Evolutionary conservation across 2,888 invertebrate genomes (phyloP).

Genomic region (Griposia aprilina): DNA sequence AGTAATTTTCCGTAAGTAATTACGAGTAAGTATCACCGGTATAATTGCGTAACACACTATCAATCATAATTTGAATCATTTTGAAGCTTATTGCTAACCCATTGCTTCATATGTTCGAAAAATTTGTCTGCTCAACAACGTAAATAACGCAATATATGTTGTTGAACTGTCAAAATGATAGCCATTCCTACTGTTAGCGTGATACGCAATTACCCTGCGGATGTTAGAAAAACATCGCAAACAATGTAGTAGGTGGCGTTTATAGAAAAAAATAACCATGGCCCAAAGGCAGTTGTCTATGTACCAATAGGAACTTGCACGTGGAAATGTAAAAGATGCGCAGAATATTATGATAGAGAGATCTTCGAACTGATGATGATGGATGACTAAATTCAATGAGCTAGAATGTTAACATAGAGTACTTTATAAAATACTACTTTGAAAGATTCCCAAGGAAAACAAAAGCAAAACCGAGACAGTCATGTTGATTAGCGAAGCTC

Average conservation of each 20-base stretch:
- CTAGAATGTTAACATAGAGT: background rate
- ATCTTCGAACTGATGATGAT: background rate
- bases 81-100: too few species aligned
- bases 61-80: too few species aligned
- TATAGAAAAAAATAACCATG: constrained; percentile 25
- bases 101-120: too few species aligned
- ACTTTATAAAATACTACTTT: background rate
- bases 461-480: background rate
- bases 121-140: too few species aligned
- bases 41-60: too few species aligned
- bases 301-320: background rate
- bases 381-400: background rate
- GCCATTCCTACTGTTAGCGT: too few species aligned
- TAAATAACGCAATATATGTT: too few species aligned
- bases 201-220: background rate
- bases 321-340: constrained; percentile 12
- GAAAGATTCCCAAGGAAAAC: background rate
- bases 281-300: constrained; percentile 8
- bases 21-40: background rate
- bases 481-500: constrained; percentile 9
- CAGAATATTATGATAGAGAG: background rate
- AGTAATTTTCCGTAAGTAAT: constrained; percentile 8
- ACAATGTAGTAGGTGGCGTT: constrained; percentile 22
- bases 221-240: constrained; percentile 26
- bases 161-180: too few species aligned